phyloP scores from a whole-genome alignment of 2,797 vertebrate species.

The Momotus momota region DNA sequence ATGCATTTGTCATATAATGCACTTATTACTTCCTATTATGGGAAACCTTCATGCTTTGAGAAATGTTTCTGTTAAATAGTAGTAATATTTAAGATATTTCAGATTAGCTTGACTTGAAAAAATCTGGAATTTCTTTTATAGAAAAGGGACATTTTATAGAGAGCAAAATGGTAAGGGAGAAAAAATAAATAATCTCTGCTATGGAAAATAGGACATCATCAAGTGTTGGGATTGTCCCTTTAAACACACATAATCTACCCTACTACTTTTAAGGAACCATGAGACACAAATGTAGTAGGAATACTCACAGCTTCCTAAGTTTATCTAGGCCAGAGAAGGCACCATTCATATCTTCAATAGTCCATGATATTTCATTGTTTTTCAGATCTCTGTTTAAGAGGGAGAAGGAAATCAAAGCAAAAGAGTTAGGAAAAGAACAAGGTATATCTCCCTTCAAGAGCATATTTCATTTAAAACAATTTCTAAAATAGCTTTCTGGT shows the following conservation, averaged over 20 bases:
- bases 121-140: not conserved
- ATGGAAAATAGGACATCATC: not conserved
- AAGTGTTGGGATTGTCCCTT: not conserved
- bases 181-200: not conserved
- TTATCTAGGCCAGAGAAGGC: slow-evolving; percentile 94
- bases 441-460: not conserved
- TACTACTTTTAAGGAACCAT: not conserved
- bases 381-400: slow-evolving; percentile 86
- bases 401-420: not conserved
- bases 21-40: not conserved
- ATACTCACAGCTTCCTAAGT: slow-evolving; percentile 90
- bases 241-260: not conserved
- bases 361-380: slow-evolving; percentile 99
- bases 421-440: not conserved
- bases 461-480: not conserved
- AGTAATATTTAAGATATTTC: not conserved
- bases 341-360: slow-evolving; percentile 98
- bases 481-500: not conserved
- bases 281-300: not conserved
- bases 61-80: not conserved
- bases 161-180: not conserved
- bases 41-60: not conserved
- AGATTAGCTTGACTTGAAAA: not conserved
- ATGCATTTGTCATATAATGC: not conserved
- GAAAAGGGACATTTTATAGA: not conserved